Evolutionary conservation across 2,888 invertebrate genomes (phyloP).

Genomic region (Heteropelma amictum): DNA sequence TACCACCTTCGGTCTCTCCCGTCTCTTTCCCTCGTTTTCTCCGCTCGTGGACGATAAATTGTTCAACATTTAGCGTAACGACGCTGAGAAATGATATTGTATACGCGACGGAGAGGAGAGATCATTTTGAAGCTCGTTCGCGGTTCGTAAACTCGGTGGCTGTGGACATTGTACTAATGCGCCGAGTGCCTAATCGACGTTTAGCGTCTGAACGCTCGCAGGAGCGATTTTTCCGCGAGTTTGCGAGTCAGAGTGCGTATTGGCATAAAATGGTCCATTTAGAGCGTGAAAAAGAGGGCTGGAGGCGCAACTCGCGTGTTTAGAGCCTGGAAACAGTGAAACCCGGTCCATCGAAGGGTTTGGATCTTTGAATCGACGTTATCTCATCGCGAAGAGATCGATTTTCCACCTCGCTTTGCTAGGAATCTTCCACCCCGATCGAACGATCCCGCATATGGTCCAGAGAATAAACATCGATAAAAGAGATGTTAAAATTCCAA

Average conservation of each 20-base stretch:
- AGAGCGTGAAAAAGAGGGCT: conserved; percentile 35
- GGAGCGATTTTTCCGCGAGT: conserved; percentile 17
- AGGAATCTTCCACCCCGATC: conserved; percentile 53
- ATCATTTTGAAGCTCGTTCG: conserved; percentile 45
- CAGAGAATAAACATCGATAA: no score
- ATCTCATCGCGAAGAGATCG: conserved; percentile 44
- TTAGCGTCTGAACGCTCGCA: conserved; percentile 45
- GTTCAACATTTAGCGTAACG: no score
- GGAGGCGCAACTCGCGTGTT: conserved; percentile 14
- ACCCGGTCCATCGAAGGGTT: conserved; percentile 29
- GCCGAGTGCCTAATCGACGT: conserved; percentile 36
- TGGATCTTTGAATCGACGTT: neutral
- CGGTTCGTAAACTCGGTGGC: conserved; percentile 56
- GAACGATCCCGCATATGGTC: conserved; percentile 27
- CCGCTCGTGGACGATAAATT: no score
- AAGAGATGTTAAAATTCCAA: no score
- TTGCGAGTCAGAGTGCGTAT: conserved; percentile 44
- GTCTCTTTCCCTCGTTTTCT: neutral
- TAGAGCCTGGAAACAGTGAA: no score
- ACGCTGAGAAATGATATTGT: neutral
- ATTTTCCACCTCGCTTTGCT: conserved; percentile 52
- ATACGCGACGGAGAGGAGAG: neutral
- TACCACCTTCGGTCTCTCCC: neutral
- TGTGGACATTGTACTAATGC: conserved; percentile 36
- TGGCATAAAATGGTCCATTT: conserved; percentile 67